These are phyloP conservation scores for Psittacara wagleri DNA, from an alignment of 2,113 vertebrate species.

Conservation along the genomic window DNA sequence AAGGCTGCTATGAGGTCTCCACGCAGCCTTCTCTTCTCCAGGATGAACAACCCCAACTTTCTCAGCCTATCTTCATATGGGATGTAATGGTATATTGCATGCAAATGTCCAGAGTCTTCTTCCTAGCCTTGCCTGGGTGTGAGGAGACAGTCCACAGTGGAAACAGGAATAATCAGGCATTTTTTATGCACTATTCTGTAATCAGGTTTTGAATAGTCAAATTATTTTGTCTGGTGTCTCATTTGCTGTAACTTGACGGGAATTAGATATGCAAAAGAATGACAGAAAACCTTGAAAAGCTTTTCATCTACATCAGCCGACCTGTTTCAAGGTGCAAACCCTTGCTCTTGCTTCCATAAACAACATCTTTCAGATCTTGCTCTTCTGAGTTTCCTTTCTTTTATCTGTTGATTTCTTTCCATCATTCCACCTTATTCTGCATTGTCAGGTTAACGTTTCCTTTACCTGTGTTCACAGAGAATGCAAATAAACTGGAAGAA, in stretches of 20 bases:
- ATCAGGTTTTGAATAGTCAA: conserved; percentile 2
- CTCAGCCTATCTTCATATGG: too few relatives aligned
- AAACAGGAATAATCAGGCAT: neutral
- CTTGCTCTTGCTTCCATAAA: neutral
- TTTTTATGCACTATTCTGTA: conserved; percentile 34
- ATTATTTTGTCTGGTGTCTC: conserved; percentile 17
- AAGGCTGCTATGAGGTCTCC: too few relatives aligned
- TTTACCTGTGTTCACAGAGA: conserved; percentile 78
- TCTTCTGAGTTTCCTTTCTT: conserved; percentile 13
- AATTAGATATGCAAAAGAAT: conserved; percentile 26
- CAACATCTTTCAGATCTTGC: neutral
- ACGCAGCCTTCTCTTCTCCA: too few relatives aligned
- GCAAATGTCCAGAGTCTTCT: neutral
- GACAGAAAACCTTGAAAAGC: conserved; percentile 28
- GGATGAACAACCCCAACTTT: too few relatives aligned
- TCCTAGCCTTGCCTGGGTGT: neutral
- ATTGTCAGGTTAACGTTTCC: conserved; percentile 11
- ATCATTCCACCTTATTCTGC: neutral
- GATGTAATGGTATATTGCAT: neutral
- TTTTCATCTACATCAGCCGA: neutral
- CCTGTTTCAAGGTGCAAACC: neutral
- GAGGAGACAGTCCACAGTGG: neutral
- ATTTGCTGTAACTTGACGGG: neutral
- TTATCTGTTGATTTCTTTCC: neutral
- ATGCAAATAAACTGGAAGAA: conserved; percentile 87